Evolutionary conservation across 1,140 invertebrate genomes (phyloP), one percentile per base, ranked within the genome.

Genomic region (Sitobion miscanthi): DNA sequence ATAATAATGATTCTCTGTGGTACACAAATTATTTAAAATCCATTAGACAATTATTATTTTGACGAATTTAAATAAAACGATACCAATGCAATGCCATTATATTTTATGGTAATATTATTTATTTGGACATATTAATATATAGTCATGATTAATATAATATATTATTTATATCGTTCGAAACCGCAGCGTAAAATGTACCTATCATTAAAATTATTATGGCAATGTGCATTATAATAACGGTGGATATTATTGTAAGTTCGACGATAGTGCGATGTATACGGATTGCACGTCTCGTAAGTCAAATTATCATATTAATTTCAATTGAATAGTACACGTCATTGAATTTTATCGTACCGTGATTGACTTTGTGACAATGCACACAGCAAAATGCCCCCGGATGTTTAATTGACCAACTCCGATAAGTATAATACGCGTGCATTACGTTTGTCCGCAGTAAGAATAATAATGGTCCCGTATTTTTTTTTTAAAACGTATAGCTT

Each of bases 391-490:
- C 30, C 30, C n/a, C 14, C n/a, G 62, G 62, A n/a, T 6, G 62
- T 77, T n/a, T 69, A 69, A 69, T 69, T 69, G 62, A 69, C 62
- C n/a, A 6, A 69, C 11, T 69, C 11, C 11, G 14, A 69, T 69
- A 77, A 17, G 62, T 77, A n/a, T 77, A n/a, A 77, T n/a, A 77
- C 62, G 30, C 30, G 14, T 77, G 14, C 62, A 2, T 17, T 77
- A 77, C n/a, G 62, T n/a, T 77, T 77, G 62, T 77, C 30, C 30
- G 20, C 62, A n/a, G 14, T 17, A 30, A n/a, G 14, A 35, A 77
- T 77, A 69, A 69, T n/a, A 77, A n/a, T 77, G 62, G n/a, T 77
- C 62, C 62, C 62, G 62, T 77, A 77, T 77, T 77, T 77, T n/a
- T 69, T 77, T n/a, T 77, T n/a, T 77, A 4, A 0, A 14, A 77